These are phyloP conservation scores for Mimas tiliae DNA, from an alignment of 2,888 invertebrate species.

Conservation along the genomic window DNA sequence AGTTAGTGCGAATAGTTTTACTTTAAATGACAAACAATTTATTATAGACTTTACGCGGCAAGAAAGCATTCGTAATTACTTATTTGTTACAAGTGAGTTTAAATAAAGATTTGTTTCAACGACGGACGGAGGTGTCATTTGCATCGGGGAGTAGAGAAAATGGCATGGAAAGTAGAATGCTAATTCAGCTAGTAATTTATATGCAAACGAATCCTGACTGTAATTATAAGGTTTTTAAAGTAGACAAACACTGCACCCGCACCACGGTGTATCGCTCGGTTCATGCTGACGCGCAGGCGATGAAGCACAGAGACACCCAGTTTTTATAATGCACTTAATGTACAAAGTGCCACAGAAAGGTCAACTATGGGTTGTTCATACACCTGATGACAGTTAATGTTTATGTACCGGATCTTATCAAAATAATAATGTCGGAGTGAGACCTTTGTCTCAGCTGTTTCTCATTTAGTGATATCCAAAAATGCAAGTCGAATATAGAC, in stretches of 20 bases:
- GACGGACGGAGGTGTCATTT: conserved; percentile 63
- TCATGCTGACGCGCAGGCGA: background rate
- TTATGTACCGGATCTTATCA: too few species aligned
- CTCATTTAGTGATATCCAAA: too few species aligned
- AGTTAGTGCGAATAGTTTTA: background rate
- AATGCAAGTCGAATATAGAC: too few species aligned
- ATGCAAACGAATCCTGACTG: conserved; percentile 74
- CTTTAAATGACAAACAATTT: background rate
- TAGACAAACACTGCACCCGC: conserved; percentile 41
- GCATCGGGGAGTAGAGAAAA: conserved; percentile 68
- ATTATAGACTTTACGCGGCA: background rate
- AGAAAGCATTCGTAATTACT: conserved; percentile 33
- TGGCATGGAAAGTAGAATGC: conserved; percentile 66
- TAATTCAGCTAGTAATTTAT: conserved; percentile 71
- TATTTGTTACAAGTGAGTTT: conserved; percentile 61
- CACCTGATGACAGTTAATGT: too few species aligned
- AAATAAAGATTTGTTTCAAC: conserved; percentile 48
- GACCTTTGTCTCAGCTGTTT: too few species aligned
- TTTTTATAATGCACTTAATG: background rate
- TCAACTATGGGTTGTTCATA: too few species aligned
- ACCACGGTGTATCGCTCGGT: background rate
- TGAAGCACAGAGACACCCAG: background rate
- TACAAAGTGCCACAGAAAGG: too few species aligned
- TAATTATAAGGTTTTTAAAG: conserved; percentile 68
- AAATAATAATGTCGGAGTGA: too few species aligned